A percentile compares a stretch with the other conserved stretches of the same genome.
These are phyloP conservation scores for Drosophila elegans DNA, from an alignment of 1,140 invertebrate genomes.

Conservation along the genomic window DNA sequence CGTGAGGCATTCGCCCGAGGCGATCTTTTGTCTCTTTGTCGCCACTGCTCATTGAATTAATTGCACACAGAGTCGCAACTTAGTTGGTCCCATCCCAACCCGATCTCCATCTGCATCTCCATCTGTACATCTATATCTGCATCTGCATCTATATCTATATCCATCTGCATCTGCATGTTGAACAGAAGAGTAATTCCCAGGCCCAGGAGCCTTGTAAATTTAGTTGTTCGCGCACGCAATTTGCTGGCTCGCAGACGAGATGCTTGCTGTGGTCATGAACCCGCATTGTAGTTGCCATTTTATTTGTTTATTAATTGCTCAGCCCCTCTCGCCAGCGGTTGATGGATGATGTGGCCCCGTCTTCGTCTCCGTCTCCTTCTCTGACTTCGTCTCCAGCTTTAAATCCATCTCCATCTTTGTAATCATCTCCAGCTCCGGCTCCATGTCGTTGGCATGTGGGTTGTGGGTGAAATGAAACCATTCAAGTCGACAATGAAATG, in stretches of 20 bases:
- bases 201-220: constrained; percentile 49
- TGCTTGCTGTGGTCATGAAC: constrained; percentile 70
- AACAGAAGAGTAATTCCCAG: constrained; percentile 51
- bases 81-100: constrained; percentile 17
- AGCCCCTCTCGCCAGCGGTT: constrained; percentile 52
- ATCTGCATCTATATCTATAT: constrained; percentile 2
- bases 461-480: constrained; percentile 79
- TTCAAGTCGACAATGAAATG: constrained; percentile 66
- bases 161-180: constrained; percentile 7
- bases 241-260: constrained; percentile 21
- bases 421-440: constrained; percentile 1
- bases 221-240: constrained; percentile 67
- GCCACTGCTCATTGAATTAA: constrained; percentile 44
- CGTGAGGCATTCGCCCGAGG: constrained; percentile 4
- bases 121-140: constrained; percentile 4
- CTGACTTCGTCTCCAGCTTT: constrained; percentile 6
- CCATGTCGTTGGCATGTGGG: constrained; percentile 50
- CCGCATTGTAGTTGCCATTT: constrained; percentile 79
- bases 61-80: constrained; percentile 30
- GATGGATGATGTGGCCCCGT: constrained; percentile 60
- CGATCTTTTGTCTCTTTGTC: constrained; percentile 35
- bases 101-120: constrained; percentile 2
- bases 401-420: constrained; percentile 9
- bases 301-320: constrained; percentile 76
- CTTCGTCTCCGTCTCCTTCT: constrained; percentile 5